Conservation (phyloP, 2,113 vertebrate genomes). For the Henicopernis longicauda region DNA sequence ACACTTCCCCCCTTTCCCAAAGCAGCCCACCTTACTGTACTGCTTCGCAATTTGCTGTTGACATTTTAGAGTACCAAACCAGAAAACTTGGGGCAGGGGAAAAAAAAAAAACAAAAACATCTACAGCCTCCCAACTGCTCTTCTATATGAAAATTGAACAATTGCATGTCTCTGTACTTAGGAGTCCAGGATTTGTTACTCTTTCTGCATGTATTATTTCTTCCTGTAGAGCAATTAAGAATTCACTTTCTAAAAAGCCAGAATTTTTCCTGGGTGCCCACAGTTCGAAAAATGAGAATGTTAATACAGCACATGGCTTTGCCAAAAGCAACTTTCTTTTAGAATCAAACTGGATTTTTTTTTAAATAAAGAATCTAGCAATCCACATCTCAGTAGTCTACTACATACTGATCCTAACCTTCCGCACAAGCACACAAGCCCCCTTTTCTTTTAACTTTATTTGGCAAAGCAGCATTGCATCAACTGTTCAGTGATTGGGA, state of each 20-base stretch:
- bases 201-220: background rate
- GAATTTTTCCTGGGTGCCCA: background rate
- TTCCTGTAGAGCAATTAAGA: background rate
- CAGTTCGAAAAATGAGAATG: background rate
- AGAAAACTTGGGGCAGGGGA: background rate
- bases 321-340: background rate
- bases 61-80: background rate
- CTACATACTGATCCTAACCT: background rate
- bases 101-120: too few relatives aligned
- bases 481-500: conserved; percentile 69
- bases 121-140: background rate
- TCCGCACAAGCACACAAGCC: conserved; percentile 1
- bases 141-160: background rate
- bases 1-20: background rate
- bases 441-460: conserved; percentile 80
- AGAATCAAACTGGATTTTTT: background rate
- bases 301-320: background rate
- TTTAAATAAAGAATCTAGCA: background rate
- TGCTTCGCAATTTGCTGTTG: background rate
- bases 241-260: background rate
- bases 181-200: background rate
- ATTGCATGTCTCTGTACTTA: background rate
- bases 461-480: conserved; percentile 87
- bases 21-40: background rate
- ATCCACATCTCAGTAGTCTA: background rate